A percentile compares a stretch with the other conserved stretches of the same genome.
These are phyloP conservation scores for Rousettus leschenaultii DNA, from an alignment of 2,113 vertebrate species.

Conservation along the genomic window DNA sequence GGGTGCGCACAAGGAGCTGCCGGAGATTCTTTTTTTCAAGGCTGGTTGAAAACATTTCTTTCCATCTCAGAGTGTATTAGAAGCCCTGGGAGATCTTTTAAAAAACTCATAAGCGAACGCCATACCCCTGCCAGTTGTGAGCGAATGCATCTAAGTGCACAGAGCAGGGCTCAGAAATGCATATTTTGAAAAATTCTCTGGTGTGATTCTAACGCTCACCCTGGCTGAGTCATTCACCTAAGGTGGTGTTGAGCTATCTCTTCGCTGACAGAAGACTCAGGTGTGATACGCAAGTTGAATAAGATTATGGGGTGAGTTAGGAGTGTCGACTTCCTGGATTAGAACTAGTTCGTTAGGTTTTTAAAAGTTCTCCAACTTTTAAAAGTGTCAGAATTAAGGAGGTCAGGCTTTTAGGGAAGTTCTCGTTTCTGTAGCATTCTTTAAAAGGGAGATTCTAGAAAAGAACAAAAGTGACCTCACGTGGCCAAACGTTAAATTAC, in stretches of 20 bases:
- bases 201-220: accelerated
- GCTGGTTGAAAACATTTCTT: neutral
- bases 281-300: neutral
- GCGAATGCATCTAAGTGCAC: neutral
- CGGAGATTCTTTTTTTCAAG: neutral
- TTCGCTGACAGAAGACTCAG: neutral
- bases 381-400: neutral
- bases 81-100: neutral
- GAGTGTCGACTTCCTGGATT: neutral
- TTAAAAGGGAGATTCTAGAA: neutral
- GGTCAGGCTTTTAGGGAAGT: neutral
- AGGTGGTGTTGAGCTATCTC: neutral
- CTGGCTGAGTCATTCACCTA: neutral
- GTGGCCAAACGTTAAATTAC: slow-evolving; percentile 21
- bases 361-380: neutral
- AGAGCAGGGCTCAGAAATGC: neutral
- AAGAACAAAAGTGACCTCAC: slow-evolving; percentile 30
- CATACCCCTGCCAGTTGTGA: neutral
- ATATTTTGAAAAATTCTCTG: neutral
- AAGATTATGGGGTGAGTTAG: neutral
- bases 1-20: neutral
- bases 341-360: neutral
- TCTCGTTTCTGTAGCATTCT: neutral
- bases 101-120: neutral
- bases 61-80: neutral